These are phyloP conservation scores for Peromyscus nudipes DNA, from an alignment of 2,797 vertebrate genomes.

Conservation along the genomic window DNA sequence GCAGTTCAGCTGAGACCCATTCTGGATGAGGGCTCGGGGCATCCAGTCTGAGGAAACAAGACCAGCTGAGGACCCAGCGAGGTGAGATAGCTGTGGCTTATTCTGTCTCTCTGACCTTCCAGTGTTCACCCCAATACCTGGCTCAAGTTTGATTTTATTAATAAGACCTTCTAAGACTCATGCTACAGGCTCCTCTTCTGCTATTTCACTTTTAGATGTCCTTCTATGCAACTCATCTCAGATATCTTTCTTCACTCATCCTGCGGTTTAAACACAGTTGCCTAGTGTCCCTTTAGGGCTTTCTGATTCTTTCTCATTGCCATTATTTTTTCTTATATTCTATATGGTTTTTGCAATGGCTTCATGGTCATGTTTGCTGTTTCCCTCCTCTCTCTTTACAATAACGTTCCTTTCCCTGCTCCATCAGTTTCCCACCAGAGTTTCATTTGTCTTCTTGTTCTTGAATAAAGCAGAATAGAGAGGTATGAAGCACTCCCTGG, in stretches of 20 bases:
- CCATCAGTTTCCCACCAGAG: neutral
- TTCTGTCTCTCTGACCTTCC: too few relatives aligned
- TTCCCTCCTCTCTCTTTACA: neutral
- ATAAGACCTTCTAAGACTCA: too few relatives aligned
- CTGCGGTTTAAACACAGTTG: neutral
- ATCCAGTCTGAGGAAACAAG: too few relatives aligned
- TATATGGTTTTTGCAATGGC: neutral
- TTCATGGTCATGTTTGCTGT: neutral
- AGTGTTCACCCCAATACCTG: too few relatives aligned
- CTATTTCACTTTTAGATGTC: neutral
- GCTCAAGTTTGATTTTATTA: too few relatives aligned
- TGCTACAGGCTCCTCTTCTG: too few relatives aligned
- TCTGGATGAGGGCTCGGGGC: too few relatives aligned
- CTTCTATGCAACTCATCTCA: neutral
- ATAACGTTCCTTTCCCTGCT: neutral
- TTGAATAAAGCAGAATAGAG: neutral
- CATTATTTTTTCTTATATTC: neutral
- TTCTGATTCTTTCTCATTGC: neutral
- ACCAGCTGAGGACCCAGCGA: too few relatives aligned
- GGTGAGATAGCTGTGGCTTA: too few relatives aligned
- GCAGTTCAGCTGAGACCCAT: too few relatives aligned
- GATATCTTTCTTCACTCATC: neutral
- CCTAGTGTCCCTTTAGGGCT: neutral
- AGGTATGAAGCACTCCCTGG: neutral
- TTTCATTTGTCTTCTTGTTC: constrained; percentile 5